Evolutionary conservation across 2,888 invertebrate species (phyloP), one percentile per base, ranked within the genome.

Genomic region (Helleia helle): DNA sequence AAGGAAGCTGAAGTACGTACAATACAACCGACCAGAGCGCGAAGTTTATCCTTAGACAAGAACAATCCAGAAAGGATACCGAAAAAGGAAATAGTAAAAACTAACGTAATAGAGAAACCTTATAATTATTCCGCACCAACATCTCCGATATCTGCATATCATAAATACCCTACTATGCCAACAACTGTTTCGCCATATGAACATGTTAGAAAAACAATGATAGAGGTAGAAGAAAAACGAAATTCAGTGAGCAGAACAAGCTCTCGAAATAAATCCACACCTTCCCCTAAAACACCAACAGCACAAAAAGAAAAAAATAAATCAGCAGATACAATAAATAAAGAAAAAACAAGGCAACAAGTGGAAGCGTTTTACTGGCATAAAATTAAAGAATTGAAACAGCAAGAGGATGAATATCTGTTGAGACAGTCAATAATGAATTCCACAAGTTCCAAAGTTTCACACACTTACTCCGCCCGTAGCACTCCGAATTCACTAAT

Each of bases 311-410:
- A 47, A 6, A 50, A 48, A 8, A 47, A 54, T 14, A 56, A 48
- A n/a, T 52, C 50, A 41, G 54, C 55, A 4, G 56, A 62, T 24
- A 54, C 56, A 8, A 48, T 48, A 5, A 81, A 85, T 44, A 87
- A 87, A 63, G 83, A 86, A 49, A 86, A 85, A 54, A 87, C 88
- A 26, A 66, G 87, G 7, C 86, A 86, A 55, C 87, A 83, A 58
- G 86, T 89, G 0, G 90, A 91, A 60, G 90, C 88, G 0, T 90
- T 88, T 54, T 90, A 90, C 49, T 91, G 90, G 90, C 88, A 90
- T 51, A 89, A 89, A 58, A 65, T 91, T 40, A 89, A 88, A 58
- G 88, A 88, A 62, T 62, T 88, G 43, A 90, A 89, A 55, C 77
- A 88, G 34, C 86, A 87, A 59, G 89, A 90, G 66, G 90, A 90